Percentiles rank a stretch among this genome's conserved stretches.
Evolutionary conservation across 1,140 invertebrate species (phyloP).

Genomic region (Dryas iulia): DNA sequence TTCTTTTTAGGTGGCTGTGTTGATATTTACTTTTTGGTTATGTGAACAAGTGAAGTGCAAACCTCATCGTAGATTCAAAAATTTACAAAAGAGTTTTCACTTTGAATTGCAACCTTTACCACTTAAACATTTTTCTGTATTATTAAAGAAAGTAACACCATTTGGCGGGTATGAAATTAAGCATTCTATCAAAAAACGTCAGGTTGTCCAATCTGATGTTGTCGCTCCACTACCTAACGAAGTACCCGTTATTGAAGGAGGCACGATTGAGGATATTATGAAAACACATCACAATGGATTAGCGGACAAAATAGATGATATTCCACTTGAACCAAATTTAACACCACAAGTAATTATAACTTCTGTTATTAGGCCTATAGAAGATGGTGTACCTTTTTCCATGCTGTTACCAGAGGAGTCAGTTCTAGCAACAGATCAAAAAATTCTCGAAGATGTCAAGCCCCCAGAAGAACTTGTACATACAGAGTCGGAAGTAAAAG

Average conservation of each 20-base stretch:
- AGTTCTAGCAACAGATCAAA: conserved; percentile 1
- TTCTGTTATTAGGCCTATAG: conserved; percentile 24
- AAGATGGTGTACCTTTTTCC: conserved; percentile 7
- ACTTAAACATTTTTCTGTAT: conserved; percentile 34
- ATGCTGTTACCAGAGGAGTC: conserved; percentile 22
- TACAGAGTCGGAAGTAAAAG: conserved; percentile 14
- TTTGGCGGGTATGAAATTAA: conserved; percentile 53
- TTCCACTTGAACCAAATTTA: conserved; percentile 10
- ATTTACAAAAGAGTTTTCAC: conserved; percentile 45
- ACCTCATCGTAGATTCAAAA: conserved; percentile 31
- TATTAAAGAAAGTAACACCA: conserved; percentile 52
- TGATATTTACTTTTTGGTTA: conserved; percentile 34
- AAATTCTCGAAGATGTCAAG: not conserved
- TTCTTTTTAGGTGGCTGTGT: conserved; percentile 31
- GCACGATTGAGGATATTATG: conserved; percentile 7
- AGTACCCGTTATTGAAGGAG: conserved; percentile 14
- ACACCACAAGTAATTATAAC: conserved; percentile 32
- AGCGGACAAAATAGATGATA: conserved; percentile 8
- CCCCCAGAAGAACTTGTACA: not conserved
- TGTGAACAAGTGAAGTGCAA: conserved; percentile 20
- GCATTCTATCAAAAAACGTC: conserved; percentile 44
- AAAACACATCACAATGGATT: conserved; percentile 10
- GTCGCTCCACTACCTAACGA: conserved; percentile 19
- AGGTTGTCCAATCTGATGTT: conserved; percentile 21
- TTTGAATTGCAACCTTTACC: conserved; percentile 45